These are phyloP conservation scores for Psophia crepitans DNA, from an alignment of 2,113 vertebrate genomes.

Conservation along the genomic window DNA sequence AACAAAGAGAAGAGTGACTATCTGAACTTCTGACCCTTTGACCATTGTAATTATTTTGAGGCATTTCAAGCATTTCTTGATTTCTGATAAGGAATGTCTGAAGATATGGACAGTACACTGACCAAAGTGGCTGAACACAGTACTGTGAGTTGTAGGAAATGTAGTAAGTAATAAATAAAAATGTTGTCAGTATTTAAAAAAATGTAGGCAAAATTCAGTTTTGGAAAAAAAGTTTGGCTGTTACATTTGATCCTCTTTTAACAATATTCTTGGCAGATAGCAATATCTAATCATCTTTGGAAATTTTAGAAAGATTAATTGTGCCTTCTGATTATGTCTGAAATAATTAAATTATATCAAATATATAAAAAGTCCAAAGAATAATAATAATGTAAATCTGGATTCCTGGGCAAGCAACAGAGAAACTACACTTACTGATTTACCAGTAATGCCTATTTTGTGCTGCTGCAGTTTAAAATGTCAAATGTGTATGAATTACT, in stretches of 20 bases:
- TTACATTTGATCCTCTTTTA: neutral
- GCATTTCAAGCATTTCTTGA: constrained; percentile 18
- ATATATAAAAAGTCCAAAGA: neutral
- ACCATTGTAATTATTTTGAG: neutral
- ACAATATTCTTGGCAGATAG: neutral
- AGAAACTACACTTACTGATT: neutral
- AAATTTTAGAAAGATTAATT: neutral
- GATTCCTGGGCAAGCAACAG: constrained; percentile 10
- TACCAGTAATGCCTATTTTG: neutral
- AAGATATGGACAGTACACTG: neutral
- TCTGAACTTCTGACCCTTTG: constrained; percentile 16
- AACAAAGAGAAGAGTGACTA: neutral
- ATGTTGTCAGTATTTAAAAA: neutral
- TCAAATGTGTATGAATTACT: constrained; percentile 17
- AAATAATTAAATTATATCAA: neutral
- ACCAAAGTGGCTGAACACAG: neutral
- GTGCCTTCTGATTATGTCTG: neutral
- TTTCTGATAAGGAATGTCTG: neutral
- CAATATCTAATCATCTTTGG: neutral
- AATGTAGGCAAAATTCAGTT: neutral
- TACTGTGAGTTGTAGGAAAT: neutral
- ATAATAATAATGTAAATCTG: neutral
- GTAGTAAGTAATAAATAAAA: neutral
- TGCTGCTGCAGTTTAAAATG: constrained; percentile 39
- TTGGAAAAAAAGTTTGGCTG: neutral